phyloP scores from a whole-genome alignment of 2,888 invertebrate species.

The Hypomecis atomaria region DNA sequence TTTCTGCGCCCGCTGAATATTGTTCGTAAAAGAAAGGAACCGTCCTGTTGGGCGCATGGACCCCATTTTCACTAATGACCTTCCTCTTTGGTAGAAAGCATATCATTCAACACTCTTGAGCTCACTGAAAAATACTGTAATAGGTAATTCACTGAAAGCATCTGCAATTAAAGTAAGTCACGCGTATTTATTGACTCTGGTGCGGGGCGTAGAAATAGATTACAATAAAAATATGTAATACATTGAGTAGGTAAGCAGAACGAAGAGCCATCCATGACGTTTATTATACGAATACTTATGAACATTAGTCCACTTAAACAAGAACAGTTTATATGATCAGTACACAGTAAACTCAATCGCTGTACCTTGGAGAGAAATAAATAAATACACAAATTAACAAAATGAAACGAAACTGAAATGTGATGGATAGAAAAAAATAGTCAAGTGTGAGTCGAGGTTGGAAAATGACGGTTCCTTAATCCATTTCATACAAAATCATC shows the following conservation, averaged over 20 bases:
- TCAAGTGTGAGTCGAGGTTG: too few species aligned
- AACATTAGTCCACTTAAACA: background rate
- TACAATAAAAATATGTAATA: constrained; percentile 62
- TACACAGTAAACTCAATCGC: too few species aligned
- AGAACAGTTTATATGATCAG: background rate
- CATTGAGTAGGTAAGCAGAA: constrained; percentile 41
- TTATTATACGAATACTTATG: background rate
- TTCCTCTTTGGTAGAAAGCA: constrained; percentile 55
- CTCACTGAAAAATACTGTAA: constrained; percentile 40
- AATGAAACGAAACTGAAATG: too few species aligned
- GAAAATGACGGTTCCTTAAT: too few species aligned
- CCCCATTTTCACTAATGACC: constrained; percentile 75
- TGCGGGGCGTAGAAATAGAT: constrained; percentile 66
- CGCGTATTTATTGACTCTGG: constrained; percentile 57
- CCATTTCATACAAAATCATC: too few species aligned
- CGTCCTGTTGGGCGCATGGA: constrained; percentile 86
- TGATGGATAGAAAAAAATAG: too few species aligned
- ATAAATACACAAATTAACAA: too few species aligned
- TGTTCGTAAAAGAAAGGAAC: constrained; percentile 85
- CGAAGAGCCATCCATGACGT: constrained; percentile 20
- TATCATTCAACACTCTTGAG: constrained; percentile 51
- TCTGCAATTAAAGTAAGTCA: constrained; percentile 64
- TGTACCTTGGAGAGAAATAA: background rate
- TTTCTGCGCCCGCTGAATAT: constrained; percentile 84
- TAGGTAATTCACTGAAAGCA: constrained; percentile 54